Percentiles rank a stretch among this genome's conserved stretches.
Evolutionary conservation across 2,113 vertebrate species (phyloP).

Genomic region (Hypomesus transpacificus): DNA sequence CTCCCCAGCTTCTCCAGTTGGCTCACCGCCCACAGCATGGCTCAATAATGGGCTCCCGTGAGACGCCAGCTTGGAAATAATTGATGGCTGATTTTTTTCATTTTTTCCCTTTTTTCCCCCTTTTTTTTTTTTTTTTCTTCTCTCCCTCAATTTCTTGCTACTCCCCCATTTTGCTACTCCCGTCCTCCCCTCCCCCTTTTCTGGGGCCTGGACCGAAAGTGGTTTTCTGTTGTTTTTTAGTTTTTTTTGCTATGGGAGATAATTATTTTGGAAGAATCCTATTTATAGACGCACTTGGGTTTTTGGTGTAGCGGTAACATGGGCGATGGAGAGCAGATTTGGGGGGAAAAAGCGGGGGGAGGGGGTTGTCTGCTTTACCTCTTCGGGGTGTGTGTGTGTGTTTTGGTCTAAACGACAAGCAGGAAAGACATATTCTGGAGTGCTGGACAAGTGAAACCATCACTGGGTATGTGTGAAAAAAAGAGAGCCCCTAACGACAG

Average conservation of each 20-base stretch:
- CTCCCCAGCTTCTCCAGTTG: neutral
- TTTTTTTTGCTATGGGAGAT: slow-evolving; percentile 17
- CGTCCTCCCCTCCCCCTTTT: neutral
- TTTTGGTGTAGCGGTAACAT: neutral
- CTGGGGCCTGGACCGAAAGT: neutral
- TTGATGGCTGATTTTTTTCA: slow-evolving; percentile 33
- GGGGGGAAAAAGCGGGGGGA: neutral
- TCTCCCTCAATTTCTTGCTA: neutral
- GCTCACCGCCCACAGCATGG: slow-evolving; percentile 34
- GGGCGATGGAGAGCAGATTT: neutral
- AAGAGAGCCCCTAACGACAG: neutral
- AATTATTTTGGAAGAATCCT: slow-evolving; percentile 9
- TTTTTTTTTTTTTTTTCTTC: slow-evolving; percentile 20
- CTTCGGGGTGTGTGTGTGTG: neutral
- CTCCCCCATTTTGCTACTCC: neutral
- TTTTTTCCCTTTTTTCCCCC: neutral
- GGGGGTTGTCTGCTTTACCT: neutral
- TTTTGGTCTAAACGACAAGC: neutral
- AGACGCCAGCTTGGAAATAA: slow-evolving; percentile 47
- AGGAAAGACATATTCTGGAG: too few species aligned
- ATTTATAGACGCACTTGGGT: slow-evolving; percentile 12
- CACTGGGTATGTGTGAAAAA: neutral
- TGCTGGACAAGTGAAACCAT: too few species aligned
- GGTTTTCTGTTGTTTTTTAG: slow-evolving; percentile 21
- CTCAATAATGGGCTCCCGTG: slow-evolving; percentile 49